Percentiles rank a stretch among this genome's conserved stretches.
phyloP scores from a whole-genome alignment of 2,888 invertebrate species.

The Sphaeridia pumilis region DNA sequence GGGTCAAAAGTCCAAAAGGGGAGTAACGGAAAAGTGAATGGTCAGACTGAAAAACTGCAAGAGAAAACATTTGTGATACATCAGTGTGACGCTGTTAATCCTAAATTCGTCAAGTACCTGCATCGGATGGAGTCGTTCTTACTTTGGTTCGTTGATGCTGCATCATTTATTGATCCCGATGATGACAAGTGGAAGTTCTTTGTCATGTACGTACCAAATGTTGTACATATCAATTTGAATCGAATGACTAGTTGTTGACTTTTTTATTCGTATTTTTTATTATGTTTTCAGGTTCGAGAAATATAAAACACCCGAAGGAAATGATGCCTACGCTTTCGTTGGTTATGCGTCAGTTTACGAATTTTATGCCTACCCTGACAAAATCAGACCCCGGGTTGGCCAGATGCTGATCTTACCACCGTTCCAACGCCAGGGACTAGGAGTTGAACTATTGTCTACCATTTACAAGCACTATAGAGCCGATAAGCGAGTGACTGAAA shows the following conservation, averaged over 20 bases:
- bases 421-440: constrained; percentile 73
- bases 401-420: constrained; percentile 89
- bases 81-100: constrained; percentile 52
- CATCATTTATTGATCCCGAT: constrained; percentile 81
- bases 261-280: background rate
- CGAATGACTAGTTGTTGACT: background rate
- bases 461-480: constrained; percentile 49
- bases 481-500: constrained; percentile 50
- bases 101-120: constrained; percentile 67
- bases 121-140: constrained; percentile 78
- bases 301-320: constrained; percentile 39
- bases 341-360: constrained; percentile 88
- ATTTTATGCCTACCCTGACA: constrained; percentile 84
- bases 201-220: constrained; percentile 37
- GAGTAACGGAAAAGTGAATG: constrained; percentile 3
- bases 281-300: constrained; percentile 40
- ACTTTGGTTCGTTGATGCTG: constrained; percentile 92
- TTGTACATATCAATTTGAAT: background rate
- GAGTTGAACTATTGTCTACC: constrained; percentile 58
- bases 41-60: constrained; percentile 9
- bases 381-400: constrained; percentile 77
- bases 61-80: constrained; percentile 62
- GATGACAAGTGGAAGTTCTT: constrained; percentile 87
- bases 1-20: background rate
- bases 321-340: constrained; percentile 56